Percentiles rank a stretch among this genome's conserved stretches.
These are phyloP conservation scores for Piaya cayana DNA, from an alignment of 2,113 vertebrate species.

Conservation along the genomic window DNA sequence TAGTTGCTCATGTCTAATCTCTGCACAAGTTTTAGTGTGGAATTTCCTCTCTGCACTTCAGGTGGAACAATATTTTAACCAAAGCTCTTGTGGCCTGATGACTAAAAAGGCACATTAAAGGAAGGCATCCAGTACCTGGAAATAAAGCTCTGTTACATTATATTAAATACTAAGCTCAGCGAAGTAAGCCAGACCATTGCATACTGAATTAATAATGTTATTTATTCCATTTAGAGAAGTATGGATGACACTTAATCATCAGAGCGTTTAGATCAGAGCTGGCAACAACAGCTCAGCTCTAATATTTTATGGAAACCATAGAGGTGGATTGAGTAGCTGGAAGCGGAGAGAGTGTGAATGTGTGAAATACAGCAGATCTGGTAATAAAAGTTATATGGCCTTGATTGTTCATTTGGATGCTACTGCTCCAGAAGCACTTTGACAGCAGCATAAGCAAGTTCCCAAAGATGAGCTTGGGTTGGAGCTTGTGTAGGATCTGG, in stretches of 20 bases:
- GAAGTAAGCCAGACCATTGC: slow-evolving; percentile 26
- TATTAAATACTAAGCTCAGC: slow-evolving; percentile 38
- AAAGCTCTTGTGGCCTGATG: background rate
- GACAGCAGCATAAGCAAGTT: background rate
- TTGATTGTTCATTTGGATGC: background rate
- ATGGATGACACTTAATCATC: background rate
- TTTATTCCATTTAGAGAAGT: slow-evolving; percentile 42
- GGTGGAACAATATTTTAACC: slow-evolving; percentile 18
- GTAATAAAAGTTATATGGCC: slow-evolving; percentile 16
- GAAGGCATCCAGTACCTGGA: slow-evolving; percentile 40
- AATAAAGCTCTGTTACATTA: background rate
- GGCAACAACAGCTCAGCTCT: background rate
- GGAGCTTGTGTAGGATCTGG: background rate
- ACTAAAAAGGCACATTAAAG: slow-evolving; percentile 1
- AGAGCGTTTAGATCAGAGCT: background rate
- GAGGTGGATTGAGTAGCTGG: slow-evolving; percentile 7
- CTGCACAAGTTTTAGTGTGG: background rate
- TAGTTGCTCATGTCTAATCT: background rate
- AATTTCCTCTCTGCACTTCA: background rate
- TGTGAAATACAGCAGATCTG: slow-evolving; percentile 22
- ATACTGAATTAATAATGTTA: slow-evolving; percentile 53
- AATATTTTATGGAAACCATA: background rate
- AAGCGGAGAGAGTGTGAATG: slow-evolving; percentile 8
- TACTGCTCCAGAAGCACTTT: background rate
- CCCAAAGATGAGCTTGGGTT: background rate